A percentile compares a stretch with the other conserved stretches of the same genome.
phyloP scores from a whole-genome alignment of 2,888 invertebrate genomes.

The Conistra vaccinii region DNA sequence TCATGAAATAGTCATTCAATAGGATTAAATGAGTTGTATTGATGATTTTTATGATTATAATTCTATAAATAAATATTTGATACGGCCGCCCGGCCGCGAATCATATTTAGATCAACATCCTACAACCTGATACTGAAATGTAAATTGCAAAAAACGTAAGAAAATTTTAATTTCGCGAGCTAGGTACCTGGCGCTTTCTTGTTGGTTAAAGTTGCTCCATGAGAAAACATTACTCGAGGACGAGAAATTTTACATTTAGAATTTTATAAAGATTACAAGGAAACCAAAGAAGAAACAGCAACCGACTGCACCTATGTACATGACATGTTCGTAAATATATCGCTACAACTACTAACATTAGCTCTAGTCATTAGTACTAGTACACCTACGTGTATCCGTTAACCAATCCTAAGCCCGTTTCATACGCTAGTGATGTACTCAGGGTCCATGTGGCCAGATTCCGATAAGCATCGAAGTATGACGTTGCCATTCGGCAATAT shows the following conservation, averaged over 20 bases:
- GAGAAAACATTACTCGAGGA: background rate
- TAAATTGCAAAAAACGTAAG: no score
- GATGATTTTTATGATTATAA: no score
- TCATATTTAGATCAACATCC: no score
- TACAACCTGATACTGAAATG: no score
- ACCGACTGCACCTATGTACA: background rate
- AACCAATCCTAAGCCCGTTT: conserved; percentile 63
- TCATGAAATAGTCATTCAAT: no score
- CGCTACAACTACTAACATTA: background rate
- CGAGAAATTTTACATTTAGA: background rate
- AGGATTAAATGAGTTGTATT: no score
- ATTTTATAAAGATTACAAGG: background rate
- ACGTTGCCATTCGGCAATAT: conserved; percentile 97
- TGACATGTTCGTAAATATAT: background rate
- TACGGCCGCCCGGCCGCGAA: no score
- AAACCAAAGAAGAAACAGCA: background rate
- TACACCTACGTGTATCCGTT: background rate
- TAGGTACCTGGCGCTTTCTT: no score
- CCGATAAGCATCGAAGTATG: conserved; percentile 94
- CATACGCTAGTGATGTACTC: conserved; percentile 92
- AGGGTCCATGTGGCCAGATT: conserved; percentile 97
- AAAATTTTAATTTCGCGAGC: no score
- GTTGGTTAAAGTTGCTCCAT: background rate
- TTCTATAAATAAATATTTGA: no score
- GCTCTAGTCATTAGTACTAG: conserved; percentile 20